A percentile compares a stretch with the other conserved stretches of the same genome.
phyloP scores from a whole-genome alignment of 1,140 invertebrate species.

The Ostrea edulis region DNA sequence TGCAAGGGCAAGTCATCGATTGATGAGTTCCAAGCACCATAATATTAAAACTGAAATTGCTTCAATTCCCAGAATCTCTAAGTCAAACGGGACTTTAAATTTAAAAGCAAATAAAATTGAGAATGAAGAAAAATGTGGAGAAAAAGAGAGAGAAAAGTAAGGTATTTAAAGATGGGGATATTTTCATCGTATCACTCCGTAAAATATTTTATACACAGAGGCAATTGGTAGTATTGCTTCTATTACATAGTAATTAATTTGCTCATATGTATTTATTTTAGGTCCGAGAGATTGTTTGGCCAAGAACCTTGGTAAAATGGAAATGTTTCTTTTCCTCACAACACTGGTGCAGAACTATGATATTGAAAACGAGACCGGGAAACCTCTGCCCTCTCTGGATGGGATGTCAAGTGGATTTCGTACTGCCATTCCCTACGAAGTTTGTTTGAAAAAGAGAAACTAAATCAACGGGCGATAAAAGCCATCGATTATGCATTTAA shows the following conservation, averaged over 20 bases:
- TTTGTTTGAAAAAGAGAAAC: neutral
- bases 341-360: neutral
- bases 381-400: neutral
- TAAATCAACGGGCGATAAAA: neutral
- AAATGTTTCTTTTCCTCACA: neutral
- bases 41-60: neutral
- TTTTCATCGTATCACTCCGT: no score
- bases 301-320: neutral
- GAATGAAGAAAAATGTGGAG: no score
- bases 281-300: neutral
- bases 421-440: neutral
- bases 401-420: neutral
- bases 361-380: neutral
- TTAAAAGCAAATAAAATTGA: no score
- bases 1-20: neutral
- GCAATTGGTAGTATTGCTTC: neutral
- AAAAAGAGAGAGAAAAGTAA: no score
- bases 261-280: neutral
- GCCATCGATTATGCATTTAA: no score
- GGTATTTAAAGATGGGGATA: no score
- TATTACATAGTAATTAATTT: neutral
- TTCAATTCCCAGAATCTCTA: no score
- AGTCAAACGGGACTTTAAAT: no score
- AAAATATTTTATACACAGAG: neutral
- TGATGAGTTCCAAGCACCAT: neutral